Evolutionary conservation across 92 coral and sea anemone genomes (phyloP).

Genomic region (Parazoanthus atlanticus): DNA sequence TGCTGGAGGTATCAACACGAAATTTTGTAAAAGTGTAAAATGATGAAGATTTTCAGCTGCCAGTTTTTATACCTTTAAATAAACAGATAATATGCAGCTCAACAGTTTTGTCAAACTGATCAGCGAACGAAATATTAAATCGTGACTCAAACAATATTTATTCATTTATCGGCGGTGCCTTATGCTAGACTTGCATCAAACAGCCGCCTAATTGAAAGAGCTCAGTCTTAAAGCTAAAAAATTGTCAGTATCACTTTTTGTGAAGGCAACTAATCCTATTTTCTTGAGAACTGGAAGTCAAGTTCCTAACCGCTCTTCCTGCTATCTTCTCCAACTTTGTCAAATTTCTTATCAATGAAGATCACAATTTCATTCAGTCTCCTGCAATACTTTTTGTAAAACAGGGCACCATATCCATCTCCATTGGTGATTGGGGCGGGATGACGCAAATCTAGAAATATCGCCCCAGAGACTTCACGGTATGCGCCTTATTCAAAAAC

Average conservation of each 20-base stretch:
- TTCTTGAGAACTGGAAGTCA: not conserved
- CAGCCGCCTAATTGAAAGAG: too few species aligned
- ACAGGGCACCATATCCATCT: not conserved
- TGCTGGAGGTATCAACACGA: not conserved
- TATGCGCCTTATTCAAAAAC: not conserved
- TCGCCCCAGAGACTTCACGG: not conserved
- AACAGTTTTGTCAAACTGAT: not conserved
- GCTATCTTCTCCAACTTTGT: not conserved
- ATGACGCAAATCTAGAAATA: not conserved
- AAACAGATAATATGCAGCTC: slow-evolving; percentile 6
- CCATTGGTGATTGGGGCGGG: not conserved
- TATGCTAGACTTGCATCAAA: too few species aligned
- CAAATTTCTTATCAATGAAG: not conserved
- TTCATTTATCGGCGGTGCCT: too few species aligned
- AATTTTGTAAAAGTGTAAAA: not conserved
- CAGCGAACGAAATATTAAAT: too few species aligned
- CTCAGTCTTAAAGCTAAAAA: too few species aligned
- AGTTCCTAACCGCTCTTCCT: not conserved
- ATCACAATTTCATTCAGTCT: not conserved
- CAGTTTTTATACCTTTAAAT: not conserved
- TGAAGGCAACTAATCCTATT: too few species aligned
- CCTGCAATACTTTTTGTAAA: not conserved
- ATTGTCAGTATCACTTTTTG: too few species aligned
- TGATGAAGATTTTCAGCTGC: slow-evolving; percentile 18
- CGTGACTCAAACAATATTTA: too few species aligned